Evolutionary conservation across 2,888 invertebrate species (phyloP), one percentile per base, ranked within the genome.

Genomic region (Pandemis cinnamomeana): DNA sequence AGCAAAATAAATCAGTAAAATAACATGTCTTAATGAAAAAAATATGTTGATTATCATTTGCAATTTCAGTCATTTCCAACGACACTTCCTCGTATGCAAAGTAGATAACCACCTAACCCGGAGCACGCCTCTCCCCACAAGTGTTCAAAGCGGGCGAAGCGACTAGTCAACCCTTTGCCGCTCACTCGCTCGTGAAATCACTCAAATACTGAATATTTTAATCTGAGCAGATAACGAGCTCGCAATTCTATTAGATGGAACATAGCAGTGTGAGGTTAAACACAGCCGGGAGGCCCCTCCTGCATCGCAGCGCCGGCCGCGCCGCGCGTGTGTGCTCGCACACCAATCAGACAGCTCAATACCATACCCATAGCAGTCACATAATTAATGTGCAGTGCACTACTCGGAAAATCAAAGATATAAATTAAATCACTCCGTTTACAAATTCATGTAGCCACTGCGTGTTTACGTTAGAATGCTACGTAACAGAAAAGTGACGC

Each of bases 181-280:
- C 88, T 87, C 94, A 92, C 90, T 94, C 94, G 89, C 88, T 93
- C 94, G 94, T 94, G 92, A 94, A 94, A 94, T 94, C 94, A 94
- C 93, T 94, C 94, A 93, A 94, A 94, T 94, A 93, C 93, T 94
- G 93, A 94, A 94, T 94, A 94, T 94, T 94, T 94, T 94, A 94
- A 94, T 94, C 94, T 93, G 93, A 90, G 89, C 93, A 93, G 93
- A 94, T 94, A 94, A 94, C 94, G 92, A 94, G 94, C 91, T 93
- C 90, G 90, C 92, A 92, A 93, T 94, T 93, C 92, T 94, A 93
- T 94, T 94, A 93, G 92, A 93, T 91, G 93, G 89, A 92, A 91
- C 91, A 91, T 91, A 89, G 91, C 91, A 89, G 86, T 89, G 89
- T 88, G 90, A 92, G 88, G 90, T 91, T 91, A 90, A 91, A 91